Conservation (phyloP, 2,113 vertebrate genomes). For the Peromyscus polionotus region DNA sequence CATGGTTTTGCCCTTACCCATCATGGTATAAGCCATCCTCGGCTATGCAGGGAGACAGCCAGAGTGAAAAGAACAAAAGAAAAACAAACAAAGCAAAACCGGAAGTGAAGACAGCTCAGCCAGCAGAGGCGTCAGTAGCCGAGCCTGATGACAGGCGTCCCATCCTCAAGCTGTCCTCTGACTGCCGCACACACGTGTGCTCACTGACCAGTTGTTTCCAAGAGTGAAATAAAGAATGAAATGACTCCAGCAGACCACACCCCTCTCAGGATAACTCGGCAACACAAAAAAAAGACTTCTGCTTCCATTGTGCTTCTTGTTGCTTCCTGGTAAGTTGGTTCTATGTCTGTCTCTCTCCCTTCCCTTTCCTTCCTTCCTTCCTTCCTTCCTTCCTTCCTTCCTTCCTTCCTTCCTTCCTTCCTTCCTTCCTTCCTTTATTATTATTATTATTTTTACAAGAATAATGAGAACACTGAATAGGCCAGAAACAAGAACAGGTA, state of each 20-base stretch:
- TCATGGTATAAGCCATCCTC: neutral
- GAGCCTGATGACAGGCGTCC: neutral
- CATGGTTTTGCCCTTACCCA: neutral
- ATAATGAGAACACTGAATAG: neutral
- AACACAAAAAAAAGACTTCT: neutral
- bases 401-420: no score
- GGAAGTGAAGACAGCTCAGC: neutral
- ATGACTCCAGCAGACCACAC: neutral
- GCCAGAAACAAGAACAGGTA: slow-evolving; percentile 21
- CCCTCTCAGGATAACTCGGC: neutral
- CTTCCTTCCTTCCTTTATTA: no score
- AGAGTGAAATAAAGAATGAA: slow-evolving; percentile 54
- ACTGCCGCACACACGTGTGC: accelerated
- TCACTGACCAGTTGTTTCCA: neutral
- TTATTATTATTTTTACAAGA: neutral
- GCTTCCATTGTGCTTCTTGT: neutral
- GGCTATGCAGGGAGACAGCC: neutral
- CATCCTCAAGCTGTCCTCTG: no score
- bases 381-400: no score
- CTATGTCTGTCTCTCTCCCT: no score
- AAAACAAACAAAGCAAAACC: neutral
- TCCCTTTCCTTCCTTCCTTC: no score
- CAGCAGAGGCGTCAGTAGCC: no score
- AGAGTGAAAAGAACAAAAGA: neutral
- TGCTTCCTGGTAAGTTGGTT: neutral